Conservation (phyloP, 2,113 vertebrate species). For the Pangasianodon hypophthalmus region DNA sequence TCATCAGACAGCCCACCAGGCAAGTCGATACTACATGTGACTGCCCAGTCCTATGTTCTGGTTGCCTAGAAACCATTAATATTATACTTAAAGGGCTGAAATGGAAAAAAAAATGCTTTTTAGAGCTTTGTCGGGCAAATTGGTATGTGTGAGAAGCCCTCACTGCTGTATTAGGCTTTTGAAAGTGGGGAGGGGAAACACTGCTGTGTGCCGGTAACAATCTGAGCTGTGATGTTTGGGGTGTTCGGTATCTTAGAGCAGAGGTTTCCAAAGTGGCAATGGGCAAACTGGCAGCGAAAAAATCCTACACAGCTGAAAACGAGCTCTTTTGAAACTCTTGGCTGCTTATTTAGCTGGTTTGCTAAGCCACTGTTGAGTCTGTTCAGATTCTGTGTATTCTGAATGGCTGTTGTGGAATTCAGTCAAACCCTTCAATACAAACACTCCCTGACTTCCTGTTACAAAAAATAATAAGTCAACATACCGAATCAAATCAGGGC, state of each 20-base stretch:
- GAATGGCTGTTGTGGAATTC: neutral
- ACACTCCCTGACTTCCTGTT: neutral
- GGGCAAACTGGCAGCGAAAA: neutral
- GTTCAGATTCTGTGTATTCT: neutral
- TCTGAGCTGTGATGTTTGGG: neutral
- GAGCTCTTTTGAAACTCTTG: neutral
- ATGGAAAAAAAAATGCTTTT: neutral
- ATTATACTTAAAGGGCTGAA: neutral
- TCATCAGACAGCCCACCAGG: neutral
- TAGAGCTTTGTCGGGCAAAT: neutral
- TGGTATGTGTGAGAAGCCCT: neutral
- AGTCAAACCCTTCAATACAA: neutral
- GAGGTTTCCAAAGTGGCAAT: neutral
- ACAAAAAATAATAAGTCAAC: neutral
- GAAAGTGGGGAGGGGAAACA: neutral
- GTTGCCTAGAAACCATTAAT: neutral
- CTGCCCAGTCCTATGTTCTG: neutral
- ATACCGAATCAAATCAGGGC: neutral
- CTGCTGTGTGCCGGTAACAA: neutral
- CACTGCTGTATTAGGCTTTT: neutral
- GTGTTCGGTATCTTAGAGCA: neutral
- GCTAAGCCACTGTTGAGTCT: neutral
- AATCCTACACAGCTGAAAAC: neutral
- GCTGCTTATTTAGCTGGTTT: neutral
- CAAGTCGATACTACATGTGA: neutral